phyloP scores from a whole-genome alignment of 1,140 invertebrate genomes.

The Drosophila ogumai region DNA sequence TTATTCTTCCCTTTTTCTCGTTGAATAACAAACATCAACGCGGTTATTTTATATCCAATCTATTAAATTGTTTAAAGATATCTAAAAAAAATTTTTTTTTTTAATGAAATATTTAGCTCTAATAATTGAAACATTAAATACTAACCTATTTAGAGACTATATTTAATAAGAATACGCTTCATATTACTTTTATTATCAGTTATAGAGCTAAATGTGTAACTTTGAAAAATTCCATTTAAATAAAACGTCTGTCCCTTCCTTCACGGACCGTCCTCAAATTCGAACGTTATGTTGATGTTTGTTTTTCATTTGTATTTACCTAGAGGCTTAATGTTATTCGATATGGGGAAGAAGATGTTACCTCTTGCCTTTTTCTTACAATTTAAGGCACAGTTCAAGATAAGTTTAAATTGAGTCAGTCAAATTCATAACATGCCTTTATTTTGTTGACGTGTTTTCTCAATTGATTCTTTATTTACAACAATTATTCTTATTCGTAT shows the following conservation, averaged over 20 bases:
- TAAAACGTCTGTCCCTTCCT: too few relatives aligned
- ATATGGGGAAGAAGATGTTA: neutral
- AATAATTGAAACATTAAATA: too few relatives aligned
- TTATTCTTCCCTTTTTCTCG: too few relatives aligned
- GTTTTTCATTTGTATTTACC: conserved; percentile 37
- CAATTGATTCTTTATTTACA: too few relatives aligned
- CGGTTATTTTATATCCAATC: too few relatives aligned
- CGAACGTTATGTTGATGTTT: conserved; percentile 20
- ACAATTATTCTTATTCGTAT: too few relatives aligned
- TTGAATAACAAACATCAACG: too few relatives aligned
- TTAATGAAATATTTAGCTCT: too few relatives aligned
- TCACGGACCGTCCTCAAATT: neutral
- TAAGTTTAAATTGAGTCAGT: neutral
- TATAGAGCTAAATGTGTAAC: neutral
- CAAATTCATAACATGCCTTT: neutral
- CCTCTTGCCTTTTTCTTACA: conserved; percentile 48
- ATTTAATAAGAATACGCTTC: neutral
- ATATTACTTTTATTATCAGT: too few relatives aligned
- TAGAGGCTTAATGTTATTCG: conserved; percentile 32
- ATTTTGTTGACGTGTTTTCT: too few relatives aligned
- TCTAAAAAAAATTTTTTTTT: too few relatives aligned
- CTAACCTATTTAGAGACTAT: neutral
- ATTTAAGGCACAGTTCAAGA: conserved; percentile 9
- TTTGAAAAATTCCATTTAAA: neutral
- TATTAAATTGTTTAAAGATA: too few relatives aligned